Percentiles rank a stretch among this genome's conserved stretches.
Conservation (phyloP, 2,113 vertebrate genomes). For the Atrichornis clamosus region DNA sequence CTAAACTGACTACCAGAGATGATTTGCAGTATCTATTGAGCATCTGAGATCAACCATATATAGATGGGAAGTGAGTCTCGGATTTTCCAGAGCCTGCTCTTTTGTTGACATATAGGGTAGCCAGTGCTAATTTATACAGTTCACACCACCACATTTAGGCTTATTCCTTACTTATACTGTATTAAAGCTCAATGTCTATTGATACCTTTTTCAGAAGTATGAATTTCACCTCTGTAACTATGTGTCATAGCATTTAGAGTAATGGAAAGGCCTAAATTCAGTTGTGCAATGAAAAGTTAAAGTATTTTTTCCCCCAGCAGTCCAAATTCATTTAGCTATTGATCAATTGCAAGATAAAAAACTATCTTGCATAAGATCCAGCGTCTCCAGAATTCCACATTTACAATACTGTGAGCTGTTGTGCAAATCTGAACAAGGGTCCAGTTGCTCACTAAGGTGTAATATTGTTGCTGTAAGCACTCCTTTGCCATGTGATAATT, state of each 20-base stretch:
- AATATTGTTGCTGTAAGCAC: not conserved
- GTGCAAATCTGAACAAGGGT: not conserved
- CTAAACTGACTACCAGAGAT: not conserved
- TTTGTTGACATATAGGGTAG: not conserved
- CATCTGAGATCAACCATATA: not conserved
- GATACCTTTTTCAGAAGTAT: not conserved
- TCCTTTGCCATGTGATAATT: not conserved
- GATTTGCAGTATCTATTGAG: not conserved
- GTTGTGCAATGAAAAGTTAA: not conserved
- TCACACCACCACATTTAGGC: not conserved
- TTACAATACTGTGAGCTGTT: not conserved
- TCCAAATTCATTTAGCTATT: not conserved
- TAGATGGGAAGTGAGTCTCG: accelerated
- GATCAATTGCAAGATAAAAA: not conserved
- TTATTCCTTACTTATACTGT: not conserved
- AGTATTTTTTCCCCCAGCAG: not conserved
- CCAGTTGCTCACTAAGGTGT: not conserved
- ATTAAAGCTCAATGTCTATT: not conserved
- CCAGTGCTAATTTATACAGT: not conserved
- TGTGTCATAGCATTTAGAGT: not conserved
- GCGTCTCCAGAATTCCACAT: not conserved
- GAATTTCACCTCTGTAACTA: not conserved
- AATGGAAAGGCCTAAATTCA: not conserved
- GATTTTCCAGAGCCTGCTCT: not conserved
- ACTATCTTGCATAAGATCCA: not conserved